phyloP scores from a whole-genome alignment of 1,140 invertebrate species.

The Leptinotarsa defecta region DNA sequence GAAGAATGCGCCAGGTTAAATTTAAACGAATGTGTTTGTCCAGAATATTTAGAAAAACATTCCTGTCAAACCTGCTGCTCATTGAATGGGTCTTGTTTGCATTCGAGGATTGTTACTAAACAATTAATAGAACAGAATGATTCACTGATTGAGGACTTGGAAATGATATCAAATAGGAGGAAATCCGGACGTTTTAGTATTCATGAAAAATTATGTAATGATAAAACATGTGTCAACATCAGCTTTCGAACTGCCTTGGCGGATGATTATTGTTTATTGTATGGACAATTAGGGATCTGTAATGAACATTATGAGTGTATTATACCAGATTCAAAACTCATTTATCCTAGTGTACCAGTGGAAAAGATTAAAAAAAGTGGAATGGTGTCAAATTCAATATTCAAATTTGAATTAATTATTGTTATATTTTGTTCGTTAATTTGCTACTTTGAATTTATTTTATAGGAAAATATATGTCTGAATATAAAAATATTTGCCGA shows the following conservation, averaged over 20 bases:
- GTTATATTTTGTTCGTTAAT: background rate
- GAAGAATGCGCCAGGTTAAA: conserved; percentile 40
- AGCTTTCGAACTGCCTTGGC: conserved; percentile 26
- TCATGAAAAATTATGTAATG: conserved; percentile 27
- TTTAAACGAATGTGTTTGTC: conserved; percentile 39
- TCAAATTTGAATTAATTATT: background rate
- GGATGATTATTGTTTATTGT: conserved; percentile 34
- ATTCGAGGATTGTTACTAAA: conserved; percentile 20
- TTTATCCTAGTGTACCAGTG: conserved; percentile 3
- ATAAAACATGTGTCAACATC: conserved; percentile 23
- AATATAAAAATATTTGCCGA: no score
- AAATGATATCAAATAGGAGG: background rate
- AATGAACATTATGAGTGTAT: conserved; percentile 16
- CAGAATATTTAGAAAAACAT: background rate
- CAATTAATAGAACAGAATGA: conserved; percentile 9
- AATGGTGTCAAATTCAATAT: background rate
- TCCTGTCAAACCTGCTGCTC: conserved; percentile 38
- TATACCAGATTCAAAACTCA: conserved; percentile 1
- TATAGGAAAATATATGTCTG: background rate
- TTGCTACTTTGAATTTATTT: background rate
- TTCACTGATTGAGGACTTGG: conserved; percentile 7
- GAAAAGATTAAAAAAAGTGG: conserved; percentile 1
- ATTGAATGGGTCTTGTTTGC: conserved; percentile 27
- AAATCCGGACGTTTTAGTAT: conserved; percentile 13
- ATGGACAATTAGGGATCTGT: conserved; percentile 35